Evolutionary conservation across 1,140 invertebrate species (phyloP).

Genomic region (Ptiloglossa arizonensis): DNA sequence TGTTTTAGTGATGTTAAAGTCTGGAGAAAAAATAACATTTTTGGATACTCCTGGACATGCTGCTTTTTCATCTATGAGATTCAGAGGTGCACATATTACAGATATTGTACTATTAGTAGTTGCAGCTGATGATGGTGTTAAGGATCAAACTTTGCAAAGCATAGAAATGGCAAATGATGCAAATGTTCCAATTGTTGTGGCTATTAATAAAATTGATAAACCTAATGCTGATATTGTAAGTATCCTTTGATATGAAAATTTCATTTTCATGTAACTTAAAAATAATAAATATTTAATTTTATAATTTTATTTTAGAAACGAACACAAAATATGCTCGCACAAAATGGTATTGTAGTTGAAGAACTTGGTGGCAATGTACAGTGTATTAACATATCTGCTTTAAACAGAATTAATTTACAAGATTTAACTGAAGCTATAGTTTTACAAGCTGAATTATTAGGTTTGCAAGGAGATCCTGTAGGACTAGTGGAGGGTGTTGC

Average conservation of each 20-base stretch:
- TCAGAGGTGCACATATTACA: slow-evolving; percentile 94
- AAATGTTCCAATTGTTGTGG: slow-evolving; percentile 96
- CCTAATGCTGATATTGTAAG: slow-evolving; percentile 92
- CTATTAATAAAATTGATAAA: slow-evolving; percentile 99
- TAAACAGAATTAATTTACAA: slow-evolving; percentile 91
- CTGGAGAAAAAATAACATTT: slow-evolving; percentile 93
- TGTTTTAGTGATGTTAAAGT: slow-evolving; percentile 85
- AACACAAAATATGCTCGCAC: slow-evolving; percentile 88
- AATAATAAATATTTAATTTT: slow-evolving; percentile 32
- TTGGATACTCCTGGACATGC: slow-evolving; percentile 99
- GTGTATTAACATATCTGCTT: slow-evolving; percentile 94
- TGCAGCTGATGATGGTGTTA: slow-evolving; percentile 99
- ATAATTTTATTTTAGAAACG: slow-evolving; percentile 83
- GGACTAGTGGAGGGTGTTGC: slow-evolving; percentile 95
- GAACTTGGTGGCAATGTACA: slow-evolving; percentile 96
- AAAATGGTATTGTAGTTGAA: slow-evolving; percentile 92
- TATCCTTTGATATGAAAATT: slow-evolving; percentile 66
- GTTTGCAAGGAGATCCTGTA: slow-evolving; percentile 90
- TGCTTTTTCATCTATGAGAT: slow-evolving; percentile 95
- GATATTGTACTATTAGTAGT: slow-evolving; percentile 98
- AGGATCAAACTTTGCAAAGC: slow-evolving; percentile 96
- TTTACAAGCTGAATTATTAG: slow-evolving; percentile 93
- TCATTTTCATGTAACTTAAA: neutral
- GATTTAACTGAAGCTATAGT: slow-evolving; percentile 92
- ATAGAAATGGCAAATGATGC: slow-evolving; percentile 89